Evolutionary conservation across 2,113 vertebrate genomes (phyloP).

Genomic region (Pygoscelis adeliae): DNA sequence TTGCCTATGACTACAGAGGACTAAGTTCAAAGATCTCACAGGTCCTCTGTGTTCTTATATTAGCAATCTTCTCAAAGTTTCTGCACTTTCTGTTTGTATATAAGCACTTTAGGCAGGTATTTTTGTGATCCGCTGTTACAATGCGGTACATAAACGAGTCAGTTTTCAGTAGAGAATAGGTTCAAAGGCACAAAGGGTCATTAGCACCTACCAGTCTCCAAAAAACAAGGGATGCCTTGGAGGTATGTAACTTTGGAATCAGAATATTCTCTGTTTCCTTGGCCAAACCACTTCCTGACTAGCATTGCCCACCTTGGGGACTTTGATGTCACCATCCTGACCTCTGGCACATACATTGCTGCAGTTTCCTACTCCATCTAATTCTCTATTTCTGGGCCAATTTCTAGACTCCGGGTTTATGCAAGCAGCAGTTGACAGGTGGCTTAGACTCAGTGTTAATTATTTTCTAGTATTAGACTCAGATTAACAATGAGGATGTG

Average conservation of each 20-base stretch:
- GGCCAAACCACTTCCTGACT: neutral
- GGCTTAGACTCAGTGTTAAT: neutral
- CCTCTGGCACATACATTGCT: neutral
- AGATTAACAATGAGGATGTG: neutral
- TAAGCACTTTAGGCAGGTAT: neutral
- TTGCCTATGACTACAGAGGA: neutral
- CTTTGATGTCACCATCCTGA: neutral
- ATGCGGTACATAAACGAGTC: neutral
- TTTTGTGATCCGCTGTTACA: neutral
- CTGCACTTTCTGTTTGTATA: neutral
- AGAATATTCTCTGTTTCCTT: neutral
- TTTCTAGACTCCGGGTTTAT: neutral
- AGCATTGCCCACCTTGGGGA: neutral
- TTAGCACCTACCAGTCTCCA: neutral
- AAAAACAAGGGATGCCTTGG: neutral
- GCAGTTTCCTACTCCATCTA: neutral
- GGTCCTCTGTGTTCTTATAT: neutral
- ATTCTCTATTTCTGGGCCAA: neutral
- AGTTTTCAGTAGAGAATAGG: neutral
- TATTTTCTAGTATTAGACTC: neutral
- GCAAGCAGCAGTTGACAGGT: neutral
- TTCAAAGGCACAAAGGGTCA: neutral
- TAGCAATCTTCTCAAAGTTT: neutral
- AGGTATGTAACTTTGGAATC: neutral
- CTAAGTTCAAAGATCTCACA: neutral